Conservation (phyloP, 2,888 invertebrate genomes). For the Drosophila neutralis region DNA sequence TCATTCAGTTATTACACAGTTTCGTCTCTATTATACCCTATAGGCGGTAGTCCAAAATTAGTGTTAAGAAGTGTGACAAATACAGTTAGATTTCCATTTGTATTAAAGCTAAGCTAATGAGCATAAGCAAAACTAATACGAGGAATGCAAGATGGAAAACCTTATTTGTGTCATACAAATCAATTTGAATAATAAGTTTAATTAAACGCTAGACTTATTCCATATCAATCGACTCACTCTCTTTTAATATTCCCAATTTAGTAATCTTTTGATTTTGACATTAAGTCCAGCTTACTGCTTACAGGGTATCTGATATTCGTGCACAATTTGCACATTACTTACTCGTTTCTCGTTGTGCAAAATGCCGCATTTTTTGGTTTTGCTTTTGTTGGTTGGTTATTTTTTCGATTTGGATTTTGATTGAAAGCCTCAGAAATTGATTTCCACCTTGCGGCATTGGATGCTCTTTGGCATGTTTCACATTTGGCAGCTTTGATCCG, state of each 20-base stretch:
- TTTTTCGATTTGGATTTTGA: slow-evolving; percentile 70
- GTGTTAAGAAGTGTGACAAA: background rate
- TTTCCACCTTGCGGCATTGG: slow-evolving; percentile 77
- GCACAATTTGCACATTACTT: background rate
- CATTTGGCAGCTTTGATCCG: slow-evolving; percentile 69
- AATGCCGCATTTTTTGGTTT: slow-evolving; percentile 43
- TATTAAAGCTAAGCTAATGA: background rate
- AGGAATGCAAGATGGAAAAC: background rate
- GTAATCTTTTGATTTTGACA: background rate
- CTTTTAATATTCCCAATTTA: background rate
- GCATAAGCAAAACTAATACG: background rate
- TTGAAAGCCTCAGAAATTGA: slow-evolving; percentile 78
- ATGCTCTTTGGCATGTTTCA: slow-evolving; percentile 75
- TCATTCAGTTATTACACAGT: slow-evolving; percentile 48
- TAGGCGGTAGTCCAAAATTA: background rate
- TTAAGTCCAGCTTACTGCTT: background rate
- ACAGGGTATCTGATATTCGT: slow-evolving; percentile 28
- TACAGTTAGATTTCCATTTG: background rate
- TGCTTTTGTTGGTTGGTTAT: slow-evolving; percentile 7
- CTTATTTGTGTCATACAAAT: background rate
- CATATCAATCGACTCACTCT: background rate
- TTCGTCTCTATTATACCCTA: slow-evolving; percentile 60
- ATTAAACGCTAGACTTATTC: background rate
- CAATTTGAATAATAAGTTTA: background rate
- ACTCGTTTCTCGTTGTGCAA: slow-evolving; percentile 43